Evolutionary conservation across 2,888 invertebrate genomes (phyloP).

Genomic region (Phymatocera aterrima): DNA sequence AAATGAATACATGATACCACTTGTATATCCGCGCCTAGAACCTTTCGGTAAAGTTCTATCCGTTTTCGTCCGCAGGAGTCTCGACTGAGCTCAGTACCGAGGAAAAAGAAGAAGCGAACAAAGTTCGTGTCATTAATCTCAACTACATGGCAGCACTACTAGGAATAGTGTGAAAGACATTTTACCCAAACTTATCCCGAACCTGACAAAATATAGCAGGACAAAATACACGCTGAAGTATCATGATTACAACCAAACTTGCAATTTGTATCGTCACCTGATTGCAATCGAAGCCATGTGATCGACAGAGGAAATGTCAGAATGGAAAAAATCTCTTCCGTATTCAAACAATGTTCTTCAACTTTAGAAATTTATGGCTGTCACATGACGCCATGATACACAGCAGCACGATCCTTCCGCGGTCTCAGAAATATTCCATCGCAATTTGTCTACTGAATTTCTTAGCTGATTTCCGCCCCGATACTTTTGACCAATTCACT

Average conservation of each 20-base stretch:
- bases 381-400: not conserved
- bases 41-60: slow-evolving; percentile 19
- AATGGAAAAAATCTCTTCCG: not conserved
- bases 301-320: not conserved
- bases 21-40: not conserved
- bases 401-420: not conserved
- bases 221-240: not conserved
- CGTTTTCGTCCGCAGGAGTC: not conserved
- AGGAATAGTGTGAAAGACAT: slow-evolving; percentile 19
- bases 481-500: too few species aligned
- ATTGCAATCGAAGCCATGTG: not conserved
- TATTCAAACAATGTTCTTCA: not conserved
- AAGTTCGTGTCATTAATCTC: slow-evolving; percentile 22
- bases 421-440: not conserved
- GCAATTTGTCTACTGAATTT: not conserved
- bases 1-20: slow-evolving; percentile 1
- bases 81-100: not conserved
- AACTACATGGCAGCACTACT: not conserved
- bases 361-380: not conserved
- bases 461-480: not conserved
- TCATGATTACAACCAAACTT: not conserved
- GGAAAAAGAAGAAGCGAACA: not conserved
- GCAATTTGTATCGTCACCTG: not conserved
- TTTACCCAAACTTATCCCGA: slow-evolving; percentile 5
- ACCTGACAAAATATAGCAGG: too few species aligned